Evolutionary conservation across 2,113 vertebrate genomes (phyloP).

Genomic region (Etia nguti): DNA sequence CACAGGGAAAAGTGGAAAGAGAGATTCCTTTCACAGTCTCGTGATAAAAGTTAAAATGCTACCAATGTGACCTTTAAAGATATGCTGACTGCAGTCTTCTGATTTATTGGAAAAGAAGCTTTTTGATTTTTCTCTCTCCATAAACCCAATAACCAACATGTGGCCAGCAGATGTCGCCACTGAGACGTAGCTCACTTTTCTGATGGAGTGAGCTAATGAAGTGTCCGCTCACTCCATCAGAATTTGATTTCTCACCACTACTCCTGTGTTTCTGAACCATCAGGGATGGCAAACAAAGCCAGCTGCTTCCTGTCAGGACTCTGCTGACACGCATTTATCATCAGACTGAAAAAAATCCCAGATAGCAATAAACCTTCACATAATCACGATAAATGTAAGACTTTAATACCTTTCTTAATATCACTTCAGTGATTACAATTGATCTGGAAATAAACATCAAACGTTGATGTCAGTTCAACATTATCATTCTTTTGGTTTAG

Average conservation of each 20-base stretch:
- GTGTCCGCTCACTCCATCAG: neutral
- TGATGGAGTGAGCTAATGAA: neutral
- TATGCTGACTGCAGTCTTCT: neutral
- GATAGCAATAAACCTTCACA: neutral
- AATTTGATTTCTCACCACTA: neutral
- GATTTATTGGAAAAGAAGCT: neutral
- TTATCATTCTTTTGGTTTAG: neutral
- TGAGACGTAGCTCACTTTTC: neutral
- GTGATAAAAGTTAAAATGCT: neutral
- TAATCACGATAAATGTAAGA: neutral
- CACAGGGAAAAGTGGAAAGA: neutral
- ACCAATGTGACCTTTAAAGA: neutral
- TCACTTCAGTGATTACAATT: neutral
- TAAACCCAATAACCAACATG: neutral
- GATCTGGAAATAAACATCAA: neutral
- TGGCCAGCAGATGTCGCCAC: neutral
- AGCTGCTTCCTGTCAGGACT: neutral
- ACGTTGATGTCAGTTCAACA: neutral
- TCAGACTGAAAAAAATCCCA: neutral
- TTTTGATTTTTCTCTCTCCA: neutral
- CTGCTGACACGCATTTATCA: neutral
- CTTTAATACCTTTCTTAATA: neutral
- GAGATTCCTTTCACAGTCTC: neutral
- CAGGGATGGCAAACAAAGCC: neutral
- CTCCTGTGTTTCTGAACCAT: fast-evolving